These are phyloP conservation scores for Agriopis aurantiaria DNA, from an alignment of 2,888 invertebrate genomes.

Conservation along the genomic window DNA sequence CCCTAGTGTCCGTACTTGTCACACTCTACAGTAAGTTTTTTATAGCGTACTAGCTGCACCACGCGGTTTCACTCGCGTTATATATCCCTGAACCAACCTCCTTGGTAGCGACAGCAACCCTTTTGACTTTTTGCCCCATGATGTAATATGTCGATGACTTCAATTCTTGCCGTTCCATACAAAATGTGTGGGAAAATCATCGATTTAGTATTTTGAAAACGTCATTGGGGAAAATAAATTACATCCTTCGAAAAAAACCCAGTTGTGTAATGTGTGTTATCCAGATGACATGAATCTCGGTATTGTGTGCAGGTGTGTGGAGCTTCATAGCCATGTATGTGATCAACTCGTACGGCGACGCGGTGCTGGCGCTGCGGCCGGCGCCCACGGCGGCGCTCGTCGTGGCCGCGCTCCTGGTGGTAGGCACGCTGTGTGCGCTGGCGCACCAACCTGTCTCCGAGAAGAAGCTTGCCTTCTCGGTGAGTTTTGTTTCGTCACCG, in stretches of 20 bases:
- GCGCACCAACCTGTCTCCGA: conserved; percentile 88
- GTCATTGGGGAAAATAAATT: too few species aligned
- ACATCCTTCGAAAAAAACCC: too few species aligned
- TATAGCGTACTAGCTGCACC: conserved; percentile 50
- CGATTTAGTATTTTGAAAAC: too few species aligned
- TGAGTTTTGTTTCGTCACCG: conserved; percentile 54
- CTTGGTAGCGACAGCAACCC: too few species aligned
- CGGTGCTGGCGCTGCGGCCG: conserved; percentile 62
- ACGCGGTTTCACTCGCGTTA: too few species aligned
- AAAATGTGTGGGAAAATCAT: too few species aligned
- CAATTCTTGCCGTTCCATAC: too few species aligned
- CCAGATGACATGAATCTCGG: conserved; percentile 41
- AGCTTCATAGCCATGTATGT: conserved; percentile 72
- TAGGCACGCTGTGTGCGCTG: conserved; percentile 82
- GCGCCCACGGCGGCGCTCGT: conserved; percentile 50
- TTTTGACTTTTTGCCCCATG: too few species aligned
- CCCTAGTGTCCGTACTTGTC: conserved; percentile 77
- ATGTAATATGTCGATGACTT: too few species aligned
- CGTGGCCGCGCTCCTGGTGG: conserved; percentile 61
- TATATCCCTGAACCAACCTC: too few species aligned
- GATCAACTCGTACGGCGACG: conserved; percentile 63
- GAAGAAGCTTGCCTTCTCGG: conserved; percentile 88
- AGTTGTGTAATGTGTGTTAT: too few species aligned
- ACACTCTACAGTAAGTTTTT: conserved; percentile 76
- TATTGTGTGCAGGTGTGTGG: conserved; percentile 80